Evolutionary conservation across 1,140 invertebrate species (phyloP), one percentile per base, ranked within the genome.

Genomic region (Bombus ignitus): DNA sequence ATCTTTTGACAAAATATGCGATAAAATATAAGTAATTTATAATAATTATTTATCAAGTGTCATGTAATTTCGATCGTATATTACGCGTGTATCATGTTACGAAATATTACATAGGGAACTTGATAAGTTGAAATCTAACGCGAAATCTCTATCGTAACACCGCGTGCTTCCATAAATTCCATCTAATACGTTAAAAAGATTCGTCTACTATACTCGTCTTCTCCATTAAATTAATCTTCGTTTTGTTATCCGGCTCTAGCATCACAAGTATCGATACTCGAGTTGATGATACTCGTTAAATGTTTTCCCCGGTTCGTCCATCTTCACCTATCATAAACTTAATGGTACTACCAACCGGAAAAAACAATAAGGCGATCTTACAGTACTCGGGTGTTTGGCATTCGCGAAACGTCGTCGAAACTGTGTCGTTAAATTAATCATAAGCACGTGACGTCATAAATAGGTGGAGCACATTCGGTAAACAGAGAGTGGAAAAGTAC

Each of bases 271-370:
- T 25, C 25, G 32, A 62, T 76, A 35, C 39, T 47, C 74, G 32
- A n/a, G 57, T 57, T 39, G 74, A 76, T 12, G 74, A 76, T 76
- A 59, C 53, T 57, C 75, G 75, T 77, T 77, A 77, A 77, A 77
- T 18, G 75, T 59, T 77, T 62, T 22, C 47, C 47, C 18, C 32
- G 32, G 73, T 32, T 37, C 35, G 47, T 59, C 18, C 72, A 25
- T 73, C 42, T 73, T 13, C 42, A 25, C 6, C 53, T 39, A 15
- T 37, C 47, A 1, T 35, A 1, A 22, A n/a, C 13, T 35, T 62
- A 62, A 42, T 15, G 75, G 28, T 37, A 15, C n/a, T n/a, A 10
- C 28, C 57, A 13, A 37, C 5, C 9, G 75, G 57, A 22, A 22
- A 42, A 35, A 66, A 32, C 5, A 37, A 35, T 13, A 22, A 47